Evolutionary conservation across 1,140 invertebrate species (phyloP).

Genomic region (Tetragonula clypearis): DNA sequence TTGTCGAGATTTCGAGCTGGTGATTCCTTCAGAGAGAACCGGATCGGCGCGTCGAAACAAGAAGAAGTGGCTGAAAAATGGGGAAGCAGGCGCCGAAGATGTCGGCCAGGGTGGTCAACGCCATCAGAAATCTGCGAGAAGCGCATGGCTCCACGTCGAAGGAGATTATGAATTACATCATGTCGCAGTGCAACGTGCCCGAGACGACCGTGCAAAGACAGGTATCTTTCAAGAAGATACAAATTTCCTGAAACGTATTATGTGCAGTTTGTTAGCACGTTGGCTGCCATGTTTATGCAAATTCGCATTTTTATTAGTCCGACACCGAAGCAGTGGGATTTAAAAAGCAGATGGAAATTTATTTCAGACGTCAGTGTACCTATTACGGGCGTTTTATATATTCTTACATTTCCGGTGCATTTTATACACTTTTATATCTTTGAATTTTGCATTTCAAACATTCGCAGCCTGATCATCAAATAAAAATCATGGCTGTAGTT

Average conservation of each 20-base stretch:
- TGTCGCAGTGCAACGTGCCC: conserved; percentile 67
- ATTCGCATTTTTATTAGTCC: not conserved
- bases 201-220: conserved; percentile 69
- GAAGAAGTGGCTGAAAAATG: conserved; percentile 41
- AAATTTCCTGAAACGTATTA: not conserved
- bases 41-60: not conserved
- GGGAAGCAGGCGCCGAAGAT: conserved; percentile 71
- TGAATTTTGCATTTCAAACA: no score
- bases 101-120: conserved; percentile 72
- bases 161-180: conserved; percentile 78
- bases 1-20: not conserved
- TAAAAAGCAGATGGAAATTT: no score
- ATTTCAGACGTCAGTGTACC: no score
- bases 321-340: no score
- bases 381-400: no score
- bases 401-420: no score
- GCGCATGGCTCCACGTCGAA: conserved; percentile 74
- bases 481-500: no score
- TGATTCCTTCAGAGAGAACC: no score
- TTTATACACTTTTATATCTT: no score
- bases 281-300: not conserved
- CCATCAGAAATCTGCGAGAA: conserved; percentile 75
- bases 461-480: no score
- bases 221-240: conserved; percentile 48
- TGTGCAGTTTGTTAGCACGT: no score